Conservation (phyloP, 2,113 vertebrate species). For the Archocentrus centrarchus region DNA sequence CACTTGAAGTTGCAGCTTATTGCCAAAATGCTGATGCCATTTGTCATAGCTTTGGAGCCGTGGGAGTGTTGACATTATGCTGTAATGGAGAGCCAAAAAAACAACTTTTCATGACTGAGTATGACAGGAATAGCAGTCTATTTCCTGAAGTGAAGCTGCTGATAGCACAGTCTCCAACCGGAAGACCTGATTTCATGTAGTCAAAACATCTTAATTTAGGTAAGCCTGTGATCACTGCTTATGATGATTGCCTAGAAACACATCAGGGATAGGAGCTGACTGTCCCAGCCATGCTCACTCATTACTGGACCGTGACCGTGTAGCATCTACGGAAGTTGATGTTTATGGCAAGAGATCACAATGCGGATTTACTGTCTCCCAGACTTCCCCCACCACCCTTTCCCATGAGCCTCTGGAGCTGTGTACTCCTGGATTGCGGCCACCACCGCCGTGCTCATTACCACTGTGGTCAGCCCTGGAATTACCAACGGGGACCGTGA, state of each 20-base stretch:
- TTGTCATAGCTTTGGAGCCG: constrained; percentile 45
- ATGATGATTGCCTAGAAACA: constrained; percentile 21
- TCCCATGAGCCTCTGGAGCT: constrained; percentile 77
- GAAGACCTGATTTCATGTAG: constrained; percentile 33
- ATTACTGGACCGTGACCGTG: constrained; percentile 59
- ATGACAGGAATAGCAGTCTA: constrained; percentile 25
- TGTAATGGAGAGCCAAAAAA: constrained; percentile 1
- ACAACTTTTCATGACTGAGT: constrained; percentile 12
- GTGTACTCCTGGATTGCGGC: constrained; percentile 76
- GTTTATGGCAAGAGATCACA: constrained; percentile 74
- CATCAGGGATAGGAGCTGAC: constrained; percentile 27
- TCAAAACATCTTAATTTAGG: constrained; percentile 53
- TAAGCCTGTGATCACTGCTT: constrained; percentile 25
- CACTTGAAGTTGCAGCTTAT: constrained; percentile 25
- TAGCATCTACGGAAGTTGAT: constrained; percentile 73
- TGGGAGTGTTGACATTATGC: constrained; percentile 38
- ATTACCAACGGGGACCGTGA: constrained; percentile 79
- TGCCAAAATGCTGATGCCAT: constrained; percentile 52
- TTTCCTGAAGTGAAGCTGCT: constrained; percentile 44
- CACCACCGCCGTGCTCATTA: constrained; percentile 71
- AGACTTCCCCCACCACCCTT: constrained; percentile 76
- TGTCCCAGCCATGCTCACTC: constrained; percentile 66
- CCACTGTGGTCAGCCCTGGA: constrained; percentile 80
- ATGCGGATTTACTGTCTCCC: constrained; percentile 74
- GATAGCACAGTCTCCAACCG: constrained; percentile 58